Evolutionary conservation across 2,888 invertebrate species (phyloP), one percentile per base, ranked within the genome.

Genomic region (Pammene aurita): DNA sequence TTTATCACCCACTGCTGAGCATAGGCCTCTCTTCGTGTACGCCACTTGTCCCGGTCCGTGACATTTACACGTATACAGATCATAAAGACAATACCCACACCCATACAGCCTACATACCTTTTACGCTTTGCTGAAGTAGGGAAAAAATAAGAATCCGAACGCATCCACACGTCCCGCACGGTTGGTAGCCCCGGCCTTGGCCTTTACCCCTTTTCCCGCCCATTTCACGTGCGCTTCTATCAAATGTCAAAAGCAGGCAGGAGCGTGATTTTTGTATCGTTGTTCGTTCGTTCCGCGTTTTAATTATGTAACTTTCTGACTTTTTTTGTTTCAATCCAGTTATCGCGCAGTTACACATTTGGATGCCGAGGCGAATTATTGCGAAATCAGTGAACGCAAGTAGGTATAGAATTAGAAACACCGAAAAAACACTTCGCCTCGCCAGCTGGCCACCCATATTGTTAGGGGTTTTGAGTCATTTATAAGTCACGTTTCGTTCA

Each of bases 111-210:
- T n/a, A n/a, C n/a, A n/a, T n/a, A n/a, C n/a, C n/a, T n/a, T n/a
- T n/a, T n/a, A n/a, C n/a, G n/a, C 57, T 26, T 2, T 26, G 2
- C 4, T 4, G 26, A 75, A 56, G n/a, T 75, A 75, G 72, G 72
- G 70, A 78, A 78, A 78, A 74, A 77, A 77, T 77, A 76, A 76
- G 42, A 61, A 73, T 71, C 72, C 67, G 74, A 76, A 76, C 68
- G 74, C 73, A 73, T 73, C 73, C 74, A 65, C 63, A 63, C 57
- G 57, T 55, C 50, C 42, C 67, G 63, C 70, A 44, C 70, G 52
- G 70, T 66, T 62, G 66, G 70, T 70, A 66, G 55, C 54, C 44
- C 65, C 46, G 58, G 48, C 68, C 69, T 69, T 69, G 69, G 64
- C 68, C 64, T 69, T 69, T 64, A 46, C 64, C 38, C n/a, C 65